Evolutionary conservation across 2,113 vertebrate species (phyloP).

Genomic region (Lethenteron camtschaticum): DNA sequence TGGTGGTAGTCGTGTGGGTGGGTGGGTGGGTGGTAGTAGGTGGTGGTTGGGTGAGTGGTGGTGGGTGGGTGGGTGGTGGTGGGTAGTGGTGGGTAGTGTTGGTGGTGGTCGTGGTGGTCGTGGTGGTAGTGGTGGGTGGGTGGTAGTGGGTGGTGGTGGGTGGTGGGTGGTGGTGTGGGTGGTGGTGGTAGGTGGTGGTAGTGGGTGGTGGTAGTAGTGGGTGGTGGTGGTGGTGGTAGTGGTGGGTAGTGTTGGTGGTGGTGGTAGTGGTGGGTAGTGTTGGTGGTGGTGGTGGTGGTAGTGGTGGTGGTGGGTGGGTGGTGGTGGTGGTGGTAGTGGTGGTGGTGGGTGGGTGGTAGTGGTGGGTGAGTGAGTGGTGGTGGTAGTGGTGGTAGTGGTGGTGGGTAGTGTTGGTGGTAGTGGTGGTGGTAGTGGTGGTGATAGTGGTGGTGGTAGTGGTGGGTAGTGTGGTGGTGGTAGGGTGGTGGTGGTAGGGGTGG

Average conservation of each 20-base stretch:
- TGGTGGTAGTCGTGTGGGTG: too few species aligned
- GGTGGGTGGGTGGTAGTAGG: background rate
- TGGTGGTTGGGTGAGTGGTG: background rate
- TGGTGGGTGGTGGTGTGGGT: background rate
- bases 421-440: background rate
- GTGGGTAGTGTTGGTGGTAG: background rate
- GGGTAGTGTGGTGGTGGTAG: background rate
- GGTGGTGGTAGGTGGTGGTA: background rate
- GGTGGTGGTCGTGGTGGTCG: background rate
- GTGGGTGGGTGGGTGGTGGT: background rate
- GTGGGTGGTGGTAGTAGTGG: too few species aligned
- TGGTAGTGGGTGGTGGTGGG: background rate
- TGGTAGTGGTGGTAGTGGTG: background rate
- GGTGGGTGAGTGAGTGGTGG: background rate
- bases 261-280: rapidly evolving
- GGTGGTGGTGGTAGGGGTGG: background rate
- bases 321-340: background rate
- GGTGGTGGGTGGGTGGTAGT: too few species aligned
- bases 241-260: rapidly evolving
- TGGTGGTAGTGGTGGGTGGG: too few species aligned
- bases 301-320: background rate
- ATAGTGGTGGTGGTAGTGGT: rapidly evolving
- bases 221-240: rapidly evolving
- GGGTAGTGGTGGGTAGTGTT: background rate
- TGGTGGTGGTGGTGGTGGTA: background rate